Conservation (phyloP, 2,888 invertebrate genomes). For the Altica lythri region DNA sequence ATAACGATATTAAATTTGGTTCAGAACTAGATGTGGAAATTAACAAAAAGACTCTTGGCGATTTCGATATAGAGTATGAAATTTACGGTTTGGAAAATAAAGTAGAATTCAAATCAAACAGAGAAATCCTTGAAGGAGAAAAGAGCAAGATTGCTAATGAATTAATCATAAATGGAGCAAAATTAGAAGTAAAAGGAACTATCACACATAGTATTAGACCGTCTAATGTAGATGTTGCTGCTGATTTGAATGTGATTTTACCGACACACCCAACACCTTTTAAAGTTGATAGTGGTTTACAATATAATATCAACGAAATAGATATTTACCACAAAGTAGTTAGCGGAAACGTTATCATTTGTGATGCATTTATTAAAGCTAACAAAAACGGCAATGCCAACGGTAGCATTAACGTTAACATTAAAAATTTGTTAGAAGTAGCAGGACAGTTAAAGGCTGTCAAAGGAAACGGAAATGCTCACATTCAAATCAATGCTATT, state of each 20-base stretch:
- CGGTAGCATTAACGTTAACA: slow-evolving; percentile 62
- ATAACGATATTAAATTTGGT: slow-evolving; percentile 64
- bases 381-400: slow-evolving; percentile 56
- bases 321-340: slow-evolving; percentile 63
- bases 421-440: slow-evolving; percentile 66
- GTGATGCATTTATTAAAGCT: slow-evolving; percentile 64
- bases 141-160: slow-evolving; percentile 68
- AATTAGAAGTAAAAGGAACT: slow-evolving; percentile 66
- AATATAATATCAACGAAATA: slow-evolving; percentile 46
- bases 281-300: slow-evolving; percentile 51
- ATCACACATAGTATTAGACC: slow-evolving; percentile 62
- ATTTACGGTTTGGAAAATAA: slow-evolving; percentile 59
- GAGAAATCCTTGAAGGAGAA: slow-evolving; percentile 61
- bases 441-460: slow-evolving; percentile 68
- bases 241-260: slow-evolving; percentile 62
- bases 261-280: slow-evolving; percentile 62
- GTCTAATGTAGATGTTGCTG: slow-evolving; percentile 63
- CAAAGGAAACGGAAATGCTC: slow-evolving; percentile 68
- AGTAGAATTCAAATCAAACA: slow-evolving; percentile 62
- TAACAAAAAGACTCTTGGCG: slow-evolving; percentile 57
- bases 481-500: slow-evolving; percentile 64
- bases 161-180: slow-evolving; percentile 65
- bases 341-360: slow-evolving; percentile 58
- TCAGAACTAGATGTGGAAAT: slow-evolving; percentile 58
- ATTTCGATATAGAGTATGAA: slow-evolving; percentile 65